phyloP scores from a whole-genome alignment of 1,140 invertebrate genomes.

The Drosophila orosa region DNA sequence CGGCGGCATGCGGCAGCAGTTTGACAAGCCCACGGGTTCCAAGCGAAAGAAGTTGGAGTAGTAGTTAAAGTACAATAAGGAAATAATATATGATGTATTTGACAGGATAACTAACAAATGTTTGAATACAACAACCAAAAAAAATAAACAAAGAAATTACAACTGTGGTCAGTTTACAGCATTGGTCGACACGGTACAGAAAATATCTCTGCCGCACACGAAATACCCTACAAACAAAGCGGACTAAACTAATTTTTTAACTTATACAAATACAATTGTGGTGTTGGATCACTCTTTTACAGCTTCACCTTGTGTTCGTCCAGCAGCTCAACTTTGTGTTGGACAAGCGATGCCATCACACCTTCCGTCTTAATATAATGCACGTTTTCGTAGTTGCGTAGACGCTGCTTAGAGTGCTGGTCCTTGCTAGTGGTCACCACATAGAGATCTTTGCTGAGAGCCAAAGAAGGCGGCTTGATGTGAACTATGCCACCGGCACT shows the following conservation, averaged over 20 bases:
- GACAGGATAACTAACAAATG: slow-evolving; percentile 2
- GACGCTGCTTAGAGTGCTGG: background rate
- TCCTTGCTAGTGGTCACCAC: slow-evolving; percentile 35
- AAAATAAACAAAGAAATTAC: slow-evolving; percentile 6
- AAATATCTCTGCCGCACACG: background rate
- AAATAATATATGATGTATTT: slow-evolving; percentile 28
- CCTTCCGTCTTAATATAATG: slow-evolving; percentile 53
- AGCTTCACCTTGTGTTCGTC: slow-evolving; percentile 17
- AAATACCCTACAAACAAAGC: background rate
- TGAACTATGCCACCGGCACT: slow-evolving; percentile 51
- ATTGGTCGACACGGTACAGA: too few species aligned
- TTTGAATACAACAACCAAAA: slow-evolving; percentile 5
- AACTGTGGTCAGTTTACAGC: background rate
- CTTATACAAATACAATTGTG: background rate
- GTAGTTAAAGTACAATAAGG: background rate
- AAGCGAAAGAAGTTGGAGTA: slow-evolving; percentile 87
- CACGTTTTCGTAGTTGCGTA: slow-evolving; percentile 24
- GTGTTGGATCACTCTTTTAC: background rate
- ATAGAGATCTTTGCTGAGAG: slow-evolving; percentile 7
- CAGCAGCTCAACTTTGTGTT: slow-evolving; percentile 29
- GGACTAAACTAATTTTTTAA: background rate
- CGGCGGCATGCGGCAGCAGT: slow-evolving; percentile 97
- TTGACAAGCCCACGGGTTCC: slow-evolving; percentile 93
- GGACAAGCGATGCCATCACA: slow-evolving; percentile 62
- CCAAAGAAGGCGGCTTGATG: slow-evolving; percentile 6